Base-by-base conservation (phyloP, 2,797 vertebrate species). In the Betta splendens region DNA sequence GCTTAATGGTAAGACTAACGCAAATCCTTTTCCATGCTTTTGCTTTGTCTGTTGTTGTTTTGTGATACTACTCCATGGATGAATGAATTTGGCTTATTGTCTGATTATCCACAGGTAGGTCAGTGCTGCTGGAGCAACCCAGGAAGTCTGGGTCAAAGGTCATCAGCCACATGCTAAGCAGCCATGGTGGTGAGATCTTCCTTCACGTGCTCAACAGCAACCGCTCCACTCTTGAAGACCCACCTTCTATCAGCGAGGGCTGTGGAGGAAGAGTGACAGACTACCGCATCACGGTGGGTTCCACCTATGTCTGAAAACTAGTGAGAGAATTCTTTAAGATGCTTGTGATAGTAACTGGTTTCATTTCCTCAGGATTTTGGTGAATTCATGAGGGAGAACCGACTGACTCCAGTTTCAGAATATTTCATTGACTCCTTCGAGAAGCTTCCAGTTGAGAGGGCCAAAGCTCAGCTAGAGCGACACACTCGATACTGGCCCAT, bases 351-450 rank as follows among this genome's bases (percentile, higher is more conserved):
- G 9, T 32, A 2, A 45, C 18, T 2, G 0, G 15, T 38, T 25
- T 18, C 13, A n/a, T 4, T 16, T 25, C 78, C 80, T 78, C 85
- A 99, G 98, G 98, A 99, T 89, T 99, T 99, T 88, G 98, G 98
- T 56, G 98, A 99, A 92, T 98, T 99, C 85, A 99, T 99, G 97
- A 94, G 95, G 87, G 98, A 99, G 89, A 99, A 99, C 90, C 91
- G 97, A 35, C 92, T 99, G 75, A 94, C 95, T 86, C 96, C 97
- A 25, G 94, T 98, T 77, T 90, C 94, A 71, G 96, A 98, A 73
- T 83, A 92, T 40, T 87, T 90, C 79, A 86, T 91, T 0, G 93
- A 96, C 72, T 89, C 92, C 15, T 91, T 88, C 15, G 91, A 90
- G 70, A 95, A 95, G 88, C 80, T 93, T 28, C 97, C 98, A 8